Evolutionary conservation across 2,888 invertebrate species (phyloP).

Genomic region (Diarsia dahlii): DNA sequence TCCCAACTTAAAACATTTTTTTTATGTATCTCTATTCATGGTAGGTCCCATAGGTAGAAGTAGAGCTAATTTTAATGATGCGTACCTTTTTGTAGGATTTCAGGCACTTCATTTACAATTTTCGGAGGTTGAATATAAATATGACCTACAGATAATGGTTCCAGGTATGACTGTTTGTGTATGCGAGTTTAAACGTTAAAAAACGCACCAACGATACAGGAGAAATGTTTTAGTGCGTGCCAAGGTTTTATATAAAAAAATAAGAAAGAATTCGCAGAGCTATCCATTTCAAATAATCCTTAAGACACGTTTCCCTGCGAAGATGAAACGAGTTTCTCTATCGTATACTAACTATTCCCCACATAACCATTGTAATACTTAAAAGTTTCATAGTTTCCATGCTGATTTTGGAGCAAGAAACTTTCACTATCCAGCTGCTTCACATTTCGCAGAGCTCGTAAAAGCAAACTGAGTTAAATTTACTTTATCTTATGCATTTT

Average conservation of each 20-base stretch:
- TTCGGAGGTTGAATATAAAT: background rate
- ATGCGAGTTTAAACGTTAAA: no score
- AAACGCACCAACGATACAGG: no score
- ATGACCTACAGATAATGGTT: no score
- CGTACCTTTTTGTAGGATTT: no score
- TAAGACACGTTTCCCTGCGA: background rate
- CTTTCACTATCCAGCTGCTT: slow-evolving; percentile 33
- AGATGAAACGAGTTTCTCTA: background rate
- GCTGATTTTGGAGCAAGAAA: slow-evolving; percentile 27
- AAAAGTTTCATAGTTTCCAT: slow-evolving; percentile 23
- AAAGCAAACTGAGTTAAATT: slow-evolving; percentile 1
- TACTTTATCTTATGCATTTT: slow-evolving; percentile 7
- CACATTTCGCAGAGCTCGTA: background rate
- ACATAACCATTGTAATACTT: slow-evolving; percentile 1
- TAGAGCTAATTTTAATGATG: background rate
- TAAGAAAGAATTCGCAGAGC: background rate
- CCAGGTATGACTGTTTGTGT: no score
- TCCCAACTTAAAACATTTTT: no score
- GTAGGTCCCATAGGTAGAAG: no score
- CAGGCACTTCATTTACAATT: background rate
- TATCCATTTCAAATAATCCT: background rate
- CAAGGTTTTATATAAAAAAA: no score
- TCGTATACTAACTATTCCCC: slow-evolving; percentile 1
- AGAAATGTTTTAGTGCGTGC: no score
- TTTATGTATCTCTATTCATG: no score